Evolutionary conservation across 2,888 invertebrate species (phyloP).

Genomic region (Cremastinae sp.): DNA sequence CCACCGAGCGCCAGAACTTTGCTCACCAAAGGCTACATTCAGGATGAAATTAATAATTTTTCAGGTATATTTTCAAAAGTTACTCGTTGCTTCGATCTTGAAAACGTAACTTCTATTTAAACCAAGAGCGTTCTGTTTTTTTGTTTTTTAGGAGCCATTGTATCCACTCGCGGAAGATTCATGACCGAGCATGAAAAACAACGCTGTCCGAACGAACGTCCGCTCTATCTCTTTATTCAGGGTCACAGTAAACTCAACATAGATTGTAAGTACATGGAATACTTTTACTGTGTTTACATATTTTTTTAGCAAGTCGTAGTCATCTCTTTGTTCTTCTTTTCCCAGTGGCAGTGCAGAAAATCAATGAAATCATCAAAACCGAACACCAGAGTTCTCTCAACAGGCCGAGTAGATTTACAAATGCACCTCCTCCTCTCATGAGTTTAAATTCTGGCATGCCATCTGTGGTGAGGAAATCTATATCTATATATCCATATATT

Average conservation of each 20-base stretch:
- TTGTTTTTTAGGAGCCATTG: conserved; percentile 81
- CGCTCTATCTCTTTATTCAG: conserved; percentile 83
- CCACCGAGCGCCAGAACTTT: conserved; percentile 83
- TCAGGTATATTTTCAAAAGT: conserved; percentile 73
- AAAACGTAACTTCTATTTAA: not conserved
- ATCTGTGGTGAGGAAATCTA: conserved; percentile 72
- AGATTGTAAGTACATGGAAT: conserved; percentile 74
- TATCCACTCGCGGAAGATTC: conserved; percentile 83
- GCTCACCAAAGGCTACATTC: conserved; percentile 83
- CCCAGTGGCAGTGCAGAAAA: conserved; percentile 82
- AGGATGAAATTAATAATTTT: conserved; percentile 82
- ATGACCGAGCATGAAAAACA: conserved; percentile 82
- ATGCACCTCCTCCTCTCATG: conserved; percentile 81
- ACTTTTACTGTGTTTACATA: too few relatives aligned
- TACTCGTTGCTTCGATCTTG: not conserved
- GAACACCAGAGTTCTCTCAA: conserved; percentile 78
- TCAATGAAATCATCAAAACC: conserved; percentile 82
- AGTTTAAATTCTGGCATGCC: conserved; percentile 79
- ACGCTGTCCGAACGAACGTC: conserved; percentile 81
- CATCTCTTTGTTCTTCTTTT: conserved; percentile 43
- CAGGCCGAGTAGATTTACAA: conserved; percentile 79
- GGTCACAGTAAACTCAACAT: conserved; percentile 82
- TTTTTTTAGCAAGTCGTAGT: too few relatives aligned
- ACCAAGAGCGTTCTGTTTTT: not conserved
- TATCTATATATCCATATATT: not conserved